Conservation (phyloP, 2,113 vertebrate species). For the Xiphophorus hellerii region DNA sequence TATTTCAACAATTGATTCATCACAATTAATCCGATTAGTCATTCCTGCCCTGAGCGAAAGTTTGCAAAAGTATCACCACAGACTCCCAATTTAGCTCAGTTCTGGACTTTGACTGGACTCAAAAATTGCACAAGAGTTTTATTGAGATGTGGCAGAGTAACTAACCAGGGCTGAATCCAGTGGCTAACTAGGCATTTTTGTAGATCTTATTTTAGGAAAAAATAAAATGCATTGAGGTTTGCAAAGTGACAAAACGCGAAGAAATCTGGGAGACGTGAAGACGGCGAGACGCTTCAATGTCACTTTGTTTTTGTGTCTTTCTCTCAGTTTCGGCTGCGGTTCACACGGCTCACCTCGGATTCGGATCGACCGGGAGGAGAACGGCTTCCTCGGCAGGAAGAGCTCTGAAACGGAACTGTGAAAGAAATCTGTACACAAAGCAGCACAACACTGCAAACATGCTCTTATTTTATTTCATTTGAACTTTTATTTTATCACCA, state of each 20-base stretch:
- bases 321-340: slow-evolving; percentile 84
- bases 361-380: slow-evolving; percentile 83
- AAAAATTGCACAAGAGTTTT: too few species aligned
- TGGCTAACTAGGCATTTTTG: not conserved
- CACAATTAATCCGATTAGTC: too few species aligned
- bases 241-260: not conserved
- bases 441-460: slow-evolving; percentile 13
- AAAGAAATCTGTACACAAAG: slow-evolving; percentile 47
- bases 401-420: slow-evolving; percentile 88
- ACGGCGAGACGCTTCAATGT: not conserved
- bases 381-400: slow-evolving; percentile 83
- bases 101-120: not conserved
- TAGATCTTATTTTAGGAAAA: not conserved
- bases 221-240: not conserved
- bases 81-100: not conserved
- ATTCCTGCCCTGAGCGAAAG: too few species aligned
- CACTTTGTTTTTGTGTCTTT: not conserved
- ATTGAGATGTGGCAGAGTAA: too few species aligned
- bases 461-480: slow-evolving; percentile 10
- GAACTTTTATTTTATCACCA: not conserved
- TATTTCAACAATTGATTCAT: too few species aligned
- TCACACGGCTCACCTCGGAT: slow-evolving; percentile 88
- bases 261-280: not conserved
- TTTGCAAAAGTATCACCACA: not conserved
- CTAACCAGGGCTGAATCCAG: too few species aligned